These are phyloP conservation scores for Saturnia pavonia DNA, from an alignment of 2,888 invertebrate species.

Conservation along the genomic window DNA sequence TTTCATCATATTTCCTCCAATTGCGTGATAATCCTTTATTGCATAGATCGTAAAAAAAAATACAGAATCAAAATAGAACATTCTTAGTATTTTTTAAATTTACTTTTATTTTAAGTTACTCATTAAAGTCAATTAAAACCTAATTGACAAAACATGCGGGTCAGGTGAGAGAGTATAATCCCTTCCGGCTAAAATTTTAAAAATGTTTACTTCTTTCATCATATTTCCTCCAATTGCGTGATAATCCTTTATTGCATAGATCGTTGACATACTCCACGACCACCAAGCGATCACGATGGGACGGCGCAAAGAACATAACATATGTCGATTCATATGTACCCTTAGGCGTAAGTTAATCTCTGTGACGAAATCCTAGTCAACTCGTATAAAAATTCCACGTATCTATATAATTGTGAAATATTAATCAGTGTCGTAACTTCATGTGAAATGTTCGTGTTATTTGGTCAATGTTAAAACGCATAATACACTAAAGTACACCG, in stretches of 20 bases:
- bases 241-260: not conserved
- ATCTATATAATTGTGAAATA: slow-evolving; percentile 30
- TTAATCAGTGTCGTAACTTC: slow-evolving; percentile 33
- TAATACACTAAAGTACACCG: not conserved
- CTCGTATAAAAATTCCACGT: slow-evolving; percentile 39
- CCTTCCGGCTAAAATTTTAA: too few relatives aligned
- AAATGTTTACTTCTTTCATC: too few relatives aligned
- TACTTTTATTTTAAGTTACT: too few relatives aligned
- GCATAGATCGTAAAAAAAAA: too few relatives aligned
- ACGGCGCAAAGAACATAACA: slow-evolving; percentile 56
- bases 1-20: too few relatives aligned
- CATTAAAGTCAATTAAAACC: too few relatives aligned
- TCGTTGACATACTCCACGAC: not conserved
- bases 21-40: too few relatives aligned
- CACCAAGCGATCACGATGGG: slow-evolving; percentile 37
- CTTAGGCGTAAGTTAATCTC: slow-evolving; percentile 60
- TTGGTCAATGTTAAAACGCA: slow-evolving; percentile 38
- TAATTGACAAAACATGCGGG: too few relatives aligned
- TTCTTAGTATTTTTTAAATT: too few relatives aligned
- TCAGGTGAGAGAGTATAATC: too few relatives aligned
- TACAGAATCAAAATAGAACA: too few relatives aligned
- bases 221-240: not conserved
- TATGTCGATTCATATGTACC: slow-evolving; percentile 56
- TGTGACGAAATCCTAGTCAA: slow-evolving; percentile 72
- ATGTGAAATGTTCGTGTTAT: slow-evolving; percentile 45